A percentile compares a stretch with the other conserved stretches of the same genome.
phyloP scores from a whole-genome alignment of 2,797 vertebrate species.

The Sebastes itinus region DNA sequence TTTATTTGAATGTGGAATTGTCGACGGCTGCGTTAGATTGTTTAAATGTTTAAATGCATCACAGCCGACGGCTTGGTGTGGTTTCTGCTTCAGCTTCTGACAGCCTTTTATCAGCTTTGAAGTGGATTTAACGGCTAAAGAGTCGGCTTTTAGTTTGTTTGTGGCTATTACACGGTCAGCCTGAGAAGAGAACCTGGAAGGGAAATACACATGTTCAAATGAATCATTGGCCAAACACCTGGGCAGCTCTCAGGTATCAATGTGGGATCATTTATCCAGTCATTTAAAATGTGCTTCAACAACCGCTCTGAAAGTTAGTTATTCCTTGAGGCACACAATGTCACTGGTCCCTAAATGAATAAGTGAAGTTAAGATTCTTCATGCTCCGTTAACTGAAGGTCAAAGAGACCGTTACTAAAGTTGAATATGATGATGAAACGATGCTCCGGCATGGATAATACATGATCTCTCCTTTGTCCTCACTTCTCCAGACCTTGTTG shows the following conservation, averaged over 20 bases:
- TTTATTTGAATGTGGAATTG: too few species aligned
- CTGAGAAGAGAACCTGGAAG: too few species aligned
- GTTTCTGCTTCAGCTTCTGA: too few species aligned
- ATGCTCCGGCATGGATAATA: not conserved
- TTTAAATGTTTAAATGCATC: too few species aligned
- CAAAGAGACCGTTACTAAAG: not conserved
- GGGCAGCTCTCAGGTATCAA: not conserved
- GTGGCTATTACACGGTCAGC: too few species aligned
- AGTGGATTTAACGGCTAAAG: too few species aligned
- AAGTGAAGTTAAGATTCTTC: not conserved
- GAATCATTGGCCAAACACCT: not conserved
- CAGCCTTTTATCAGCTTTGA: too few species aligned
- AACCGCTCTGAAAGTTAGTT: not conserved
- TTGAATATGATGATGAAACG: not conserved
- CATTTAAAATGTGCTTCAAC: not conserved
- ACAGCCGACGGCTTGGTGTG: too few species aligned
- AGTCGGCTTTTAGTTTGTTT: too few species aligned
- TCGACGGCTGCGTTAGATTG: too few species aligned
- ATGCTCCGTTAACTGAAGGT: not conserved
- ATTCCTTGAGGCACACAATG: not conserved
- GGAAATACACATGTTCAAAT: not conserved
- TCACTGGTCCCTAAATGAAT: not conserved
- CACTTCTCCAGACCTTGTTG: slow-evolving; percentile 80
- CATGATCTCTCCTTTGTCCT: not conserved
- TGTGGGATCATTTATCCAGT: not conserved